Evolutionary conservation across 2,888 invertebrate species (phyloP), one percentile per base, ranked within the genome.

Genomic region (Chironomus riparius): DNA sequence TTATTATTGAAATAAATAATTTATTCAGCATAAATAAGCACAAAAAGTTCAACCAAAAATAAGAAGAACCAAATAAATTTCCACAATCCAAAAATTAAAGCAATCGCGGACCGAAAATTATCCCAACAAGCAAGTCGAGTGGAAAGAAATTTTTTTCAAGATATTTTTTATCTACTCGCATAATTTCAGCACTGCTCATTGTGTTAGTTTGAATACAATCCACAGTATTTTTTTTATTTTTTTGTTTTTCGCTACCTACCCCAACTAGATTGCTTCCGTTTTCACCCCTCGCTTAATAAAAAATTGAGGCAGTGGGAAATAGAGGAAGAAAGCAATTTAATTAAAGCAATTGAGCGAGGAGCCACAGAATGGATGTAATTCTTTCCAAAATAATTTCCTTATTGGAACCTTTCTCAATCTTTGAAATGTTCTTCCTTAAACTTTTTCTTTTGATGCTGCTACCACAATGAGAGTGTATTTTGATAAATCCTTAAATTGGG

Each of bases 311-410:
- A 4, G 15, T 3, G 15, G 13, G 13, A 65, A 65, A n/a, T n/a
- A 10, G 65, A 65, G 12, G 21, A 18, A 62, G 21, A 24, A 65
- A 65, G 65, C 65, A 65, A 65, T 65, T 65, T 65, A 65, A 65
- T 65, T 65, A 65, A 65, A 65, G 65, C 65, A 65, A 65, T 65
- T 65, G 65, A 65, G 65, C 65, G 22, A 65, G 65, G 65, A 56
- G 15, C 62, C 65, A 12, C 65, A 65, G 21, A 62, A 62, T 62
- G 22, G 22, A 62, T 62, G 62, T 18, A 62, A 18, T 15, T 62
- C 12, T 3, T 62, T 62, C 18, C 6, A 15, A 15, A 15, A 62
- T 62, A 62, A 62, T 62, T 21, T 62, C 62, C 62, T 62, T 62
- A 62, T 62, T 62, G 15, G n/a, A 24, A 65, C 13, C 21, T 24